These are phyloP conservation scores for Ammospiza nelsoni DNA, from an alignment of 2,113 vertebrate genomes.

Conservation along the genomic window DNA sequence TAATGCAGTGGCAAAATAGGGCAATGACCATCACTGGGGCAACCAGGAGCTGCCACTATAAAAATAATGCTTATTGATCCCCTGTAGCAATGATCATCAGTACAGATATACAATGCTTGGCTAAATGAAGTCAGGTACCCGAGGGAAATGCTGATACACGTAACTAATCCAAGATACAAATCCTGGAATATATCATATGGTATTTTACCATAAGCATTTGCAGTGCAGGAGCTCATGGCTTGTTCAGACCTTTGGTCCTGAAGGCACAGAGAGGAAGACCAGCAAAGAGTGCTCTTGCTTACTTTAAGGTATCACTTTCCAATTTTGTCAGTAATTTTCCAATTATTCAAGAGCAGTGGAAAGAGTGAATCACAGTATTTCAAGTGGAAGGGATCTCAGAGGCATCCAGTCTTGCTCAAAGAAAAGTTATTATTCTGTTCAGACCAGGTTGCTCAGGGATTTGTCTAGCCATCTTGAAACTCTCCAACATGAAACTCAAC, in stretches of 20 bases:
- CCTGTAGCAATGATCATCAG: background rate
- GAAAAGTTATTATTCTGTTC: background rate
- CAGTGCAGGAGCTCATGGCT: background rate
- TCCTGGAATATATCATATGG: background rate
- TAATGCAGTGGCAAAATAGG: background rate
- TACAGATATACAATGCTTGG: background rate
- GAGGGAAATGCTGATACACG: background rate
- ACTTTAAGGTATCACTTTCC: background rate
- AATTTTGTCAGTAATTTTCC: background rate
- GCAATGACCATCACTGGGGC: background rate
- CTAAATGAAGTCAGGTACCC: background rate
- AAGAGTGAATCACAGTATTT: background rate
- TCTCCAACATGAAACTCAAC: background rate
- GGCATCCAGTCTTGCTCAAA: background rate
- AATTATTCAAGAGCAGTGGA: background rate
- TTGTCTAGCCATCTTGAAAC: background rate
- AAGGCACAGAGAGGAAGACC: background rate
- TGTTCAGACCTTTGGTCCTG: background rate
- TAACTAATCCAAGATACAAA: background rate
- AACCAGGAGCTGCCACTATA: background rate
- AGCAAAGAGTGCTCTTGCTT: background rate
- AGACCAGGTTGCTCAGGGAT: background rate
- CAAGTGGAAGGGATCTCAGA: background rate
- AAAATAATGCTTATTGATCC: background rate
- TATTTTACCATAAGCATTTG: background rate